Percentiles rank a stretch among this genome's conserved stretches.
phyloP scores from a whole-genome alignment of 2,113 vertebrate genomes.

The Silurus meridionalis region DNA sequence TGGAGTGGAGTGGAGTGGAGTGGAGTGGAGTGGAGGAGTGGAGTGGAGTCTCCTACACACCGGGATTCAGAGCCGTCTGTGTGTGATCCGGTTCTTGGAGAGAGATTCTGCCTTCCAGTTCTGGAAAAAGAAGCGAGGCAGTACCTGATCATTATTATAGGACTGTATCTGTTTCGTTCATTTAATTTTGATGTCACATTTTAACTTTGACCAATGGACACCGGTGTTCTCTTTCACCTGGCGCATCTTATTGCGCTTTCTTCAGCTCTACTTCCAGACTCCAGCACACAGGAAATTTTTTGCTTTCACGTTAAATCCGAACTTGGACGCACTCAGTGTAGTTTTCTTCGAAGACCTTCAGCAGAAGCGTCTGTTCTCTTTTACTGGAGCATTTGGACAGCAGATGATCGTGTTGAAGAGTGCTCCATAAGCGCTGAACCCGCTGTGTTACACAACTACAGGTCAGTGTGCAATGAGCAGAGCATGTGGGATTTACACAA shows the following conservation, averaged over 20 bases:
- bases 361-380: slow-evolving; percentile 35
- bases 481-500: not conserved
- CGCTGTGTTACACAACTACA: slow-evolving; percentile 50
- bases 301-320: slow-evolving; percentile 24
- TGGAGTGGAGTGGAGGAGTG: no score
- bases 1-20: no score
- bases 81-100: not conserved
- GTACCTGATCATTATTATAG: not conserved
- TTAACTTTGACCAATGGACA: slow-evolving; percentile 8
- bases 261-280: not conserved
- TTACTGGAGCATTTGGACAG: slow-evolving; percentile 72
- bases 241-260: not conserved
- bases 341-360: slow-evolving; percentile 58
- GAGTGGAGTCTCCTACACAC: not conserved
- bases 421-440: slow-evolving; percentile 59
- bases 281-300: not conserved
- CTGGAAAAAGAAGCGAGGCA: not conserved
- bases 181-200: not conserved
- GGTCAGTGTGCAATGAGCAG: slow-evolving; percentile 57
- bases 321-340: slow-evolving; percentile 47
- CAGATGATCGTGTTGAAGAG: slow-evolving; percentile 38
- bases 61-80: no score
- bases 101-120: not conserved
- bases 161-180: not conserved
- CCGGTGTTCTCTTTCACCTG: not conserved